Percentiles rank a stretch among this genome's conserved stretches.
These are phyloP conservation scores for Arge pagana DNA, from an alignment of 2,888 invertebrate species.

Conservation along the genomic window DNA sequence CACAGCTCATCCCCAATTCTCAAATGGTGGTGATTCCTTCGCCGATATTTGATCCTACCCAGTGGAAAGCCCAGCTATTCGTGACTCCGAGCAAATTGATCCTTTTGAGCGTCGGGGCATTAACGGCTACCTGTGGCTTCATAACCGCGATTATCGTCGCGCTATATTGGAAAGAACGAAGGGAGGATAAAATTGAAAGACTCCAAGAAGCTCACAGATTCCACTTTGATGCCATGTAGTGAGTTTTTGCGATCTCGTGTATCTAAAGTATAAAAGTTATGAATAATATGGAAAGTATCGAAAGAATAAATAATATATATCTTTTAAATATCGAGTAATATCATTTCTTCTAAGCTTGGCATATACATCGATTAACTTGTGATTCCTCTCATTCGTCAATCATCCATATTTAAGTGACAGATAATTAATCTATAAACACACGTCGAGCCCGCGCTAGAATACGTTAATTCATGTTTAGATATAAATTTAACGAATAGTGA, in stretches of 20 bases:
- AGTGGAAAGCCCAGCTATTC: slow-evolving; percentile 91
- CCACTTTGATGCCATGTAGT: slow-evolving; percentile 85
- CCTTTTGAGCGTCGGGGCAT: slow-evolving; percentile 85
- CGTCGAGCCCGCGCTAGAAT: too few species aligned
- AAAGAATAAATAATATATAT: too few species aligned
- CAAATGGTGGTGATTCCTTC: slow-evolving; percentile 95
- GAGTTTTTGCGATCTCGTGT: slow-evolving; percentile 8
- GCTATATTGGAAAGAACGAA: slow-evolving; percentile 88
- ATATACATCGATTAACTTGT: too few species aligned
- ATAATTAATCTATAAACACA: too few species aligned
- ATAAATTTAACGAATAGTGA: too few species aligned
- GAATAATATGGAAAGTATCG: too few species aligned
- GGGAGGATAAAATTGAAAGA: slow-evolving; percentile 79
- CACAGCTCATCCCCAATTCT: slow-evolving; percentile 95
- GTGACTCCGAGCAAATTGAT: slow-evolving; percentile 94
- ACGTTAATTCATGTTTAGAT: too few species aligned
- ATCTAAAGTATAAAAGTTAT: too few species aligned
- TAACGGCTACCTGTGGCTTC: slow-evolving; percentile 83
- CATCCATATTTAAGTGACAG: too few species aligned
- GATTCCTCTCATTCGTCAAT: too few species aligned
- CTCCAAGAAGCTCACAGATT: slow-evolving; percentile 81
- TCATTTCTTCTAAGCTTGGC: too few species aligned
- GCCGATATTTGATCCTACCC: slow-evolving; percentile 74
- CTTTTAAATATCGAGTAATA: too few species aligned
- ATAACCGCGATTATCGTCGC: slow-evolving; percentile 84